Evolutionary conservation across 2,888 invertebrate genomes (phyloP).

Genomic region (Cylindroiulus punctatus): DNA sequence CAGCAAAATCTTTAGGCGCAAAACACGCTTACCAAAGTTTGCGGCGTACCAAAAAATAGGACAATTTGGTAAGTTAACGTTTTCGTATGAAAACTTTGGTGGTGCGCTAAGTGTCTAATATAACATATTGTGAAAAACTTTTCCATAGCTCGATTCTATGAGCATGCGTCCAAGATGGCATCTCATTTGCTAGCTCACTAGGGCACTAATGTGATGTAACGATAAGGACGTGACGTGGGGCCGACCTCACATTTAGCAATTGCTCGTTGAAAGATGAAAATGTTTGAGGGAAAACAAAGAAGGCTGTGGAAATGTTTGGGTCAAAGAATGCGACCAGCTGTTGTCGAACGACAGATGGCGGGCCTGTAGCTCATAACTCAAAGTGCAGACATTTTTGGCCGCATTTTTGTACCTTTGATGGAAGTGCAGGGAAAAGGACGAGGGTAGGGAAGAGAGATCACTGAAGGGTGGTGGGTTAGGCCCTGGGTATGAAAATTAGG

Average conservation of each 20-base stretch:
- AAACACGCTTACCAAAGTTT: too few relatives aligned
- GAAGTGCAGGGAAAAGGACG: slow-evolving; percentile 2
- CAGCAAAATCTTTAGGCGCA: too few relatives aligned
- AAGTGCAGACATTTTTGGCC: slow-evolving; percentile 17
- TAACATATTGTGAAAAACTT: too few relatives aligned
- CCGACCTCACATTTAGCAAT: slow-evolving; percentile 29
- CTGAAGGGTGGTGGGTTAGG: slow-evolving; percentile 36
- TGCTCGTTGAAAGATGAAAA: neutral
- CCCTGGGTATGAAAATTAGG: slow-evolving; percentile 47
- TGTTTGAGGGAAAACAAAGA: slow-evolving; percentile 7
- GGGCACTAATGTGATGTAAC: neutral
- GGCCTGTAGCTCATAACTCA: slow-evolving; percentile 39
- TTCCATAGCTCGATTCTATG: neutral
- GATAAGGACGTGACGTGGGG: neutral
- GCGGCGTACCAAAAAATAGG: too few relatives aligned
- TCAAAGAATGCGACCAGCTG: slow-evolving; percentile 54
- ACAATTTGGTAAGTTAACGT: too few relatives aligned
- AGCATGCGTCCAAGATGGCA: neutral
- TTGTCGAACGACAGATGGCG: slow-evolving; percentile 52
- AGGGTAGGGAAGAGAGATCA: slow-evolving; percentile 48
- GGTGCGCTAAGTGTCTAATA: too few relatives aligned
- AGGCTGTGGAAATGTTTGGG: slow-evolving; percentile 40
- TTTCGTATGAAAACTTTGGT: too few relatives aligned
- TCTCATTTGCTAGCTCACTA: neutral
- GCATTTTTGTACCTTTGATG: slow-evolving; percentile 46